Base-by-base conservation (phyloP, 2,888 invertebrate genomes). In the Euplexia lucipara region DNA sequence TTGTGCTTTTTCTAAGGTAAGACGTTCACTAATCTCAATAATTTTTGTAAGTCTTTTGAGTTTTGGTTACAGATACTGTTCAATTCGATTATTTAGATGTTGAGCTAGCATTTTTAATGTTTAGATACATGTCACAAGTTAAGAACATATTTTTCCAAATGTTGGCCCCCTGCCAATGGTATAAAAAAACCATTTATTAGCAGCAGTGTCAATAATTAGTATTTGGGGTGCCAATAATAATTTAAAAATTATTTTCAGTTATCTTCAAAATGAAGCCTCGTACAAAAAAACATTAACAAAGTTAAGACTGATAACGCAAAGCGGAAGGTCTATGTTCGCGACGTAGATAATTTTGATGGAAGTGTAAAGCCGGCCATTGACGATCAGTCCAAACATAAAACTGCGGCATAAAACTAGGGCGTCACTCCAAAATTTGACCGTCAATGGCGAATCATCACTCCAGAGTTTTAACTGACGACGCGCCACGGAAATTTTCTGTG, bases 261-360 rank as follows among this genome's bases (percentile, higher is more conserved):
- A 52, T 39, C 26, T 52, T 52, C 18, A 53, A 53, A 53, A 53
- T 30, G 26, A 53, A 53, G 16, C 52, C 52, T 52, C 22, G 26
- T 52, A 37, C 16, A n/a, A 52, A 52, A 52, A 52, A 52, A 39
- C 26, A 26, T 16, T n/a, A 51, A 51, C 2, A 39, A 52, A 37
- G 8, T 12, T n/a, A 51, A 51, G 37, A 39, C 8, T 37, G 49
- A 51, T 22, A 51, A 51, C n/a, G 35, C 39, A 52, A 52, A 52
- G 22, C 37, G 52, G 8, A 52, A 51, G n/a, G 35, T 51, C 6
- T 51, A 22, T 22, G n/a, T n/a, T n/a, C n/a, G n/a, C n/a, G n/a
- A n/a, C n/a, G n/a, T n/a, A n/a, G n/a, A n/a, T n/a, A n/a, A n/a
- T n/a, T n/a, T n/a, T n/a, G n/a, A n/a, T n/a, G n/a, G n/a, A n/a